phyloP scores from a whole-genome alignment of 2,113 vertebrate genomes.

The Siniperca chuatsi region DNA sequence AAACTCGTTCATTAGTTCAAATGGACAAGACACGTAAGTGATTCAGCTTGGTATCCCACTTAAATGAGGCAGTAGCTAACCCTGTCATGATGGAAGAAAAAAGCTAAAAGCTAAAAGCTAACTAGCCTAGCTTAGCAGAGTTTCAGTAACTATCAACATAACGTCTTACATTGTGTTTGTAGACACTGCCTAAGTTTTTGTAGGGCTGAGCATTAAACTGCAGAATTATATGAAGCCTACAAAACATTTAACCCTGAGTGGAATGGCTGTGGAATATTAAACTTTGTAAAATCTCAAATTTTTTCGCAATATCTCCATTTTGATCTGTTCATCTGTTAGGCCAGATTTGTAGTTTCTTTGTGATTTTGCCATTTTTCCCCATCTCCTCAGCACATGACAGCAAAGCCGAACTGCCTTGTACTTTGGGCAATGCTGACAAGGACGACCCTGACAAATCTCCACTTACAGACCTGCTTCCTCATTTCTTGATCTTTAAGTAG shows the following conservation, averaged over 20 bases:
- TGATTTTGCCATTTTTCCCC: neutral
- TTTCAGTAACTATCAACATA: too few species aligned
- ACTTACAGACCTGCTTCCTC: slow-evolving; percentile 1
- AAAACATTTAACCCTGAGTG: neutral
- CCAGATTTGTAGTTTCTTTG: neutral
- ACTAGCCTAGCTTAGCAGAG: too few species aligned
- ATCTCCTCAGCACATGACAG: neutral
- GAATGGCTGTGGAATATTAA: neutral
- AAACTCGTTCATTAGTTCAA: neutral
- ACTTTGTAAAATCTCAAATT: neutral
- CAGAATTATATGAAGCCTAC: neutral
- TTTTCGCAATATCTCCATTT: neutral
- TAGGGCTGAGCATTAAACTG: neutral
- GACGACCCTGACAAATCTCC: neutral
- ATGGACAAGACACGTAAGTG: neutral
- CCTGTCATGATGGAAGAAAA: too few species aligned
- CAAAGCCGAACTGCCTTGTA: neutral
- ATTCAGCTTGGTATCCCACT: neutral
- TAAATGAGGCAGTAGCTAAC: neutral
- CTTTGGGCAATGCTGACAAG: neutral
- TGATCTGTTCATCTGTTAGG: neutral
- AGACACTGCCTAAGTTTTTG: neutral
- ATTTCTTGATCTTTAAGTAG: slow-evolving; percentile 11
- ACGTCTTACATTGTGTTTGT: neutral
- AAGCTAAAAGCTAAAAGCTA: too few species aligned